Conservation (phyloP, 2,113 vertebrate species). For the Arothron firmamentum region DNA sequence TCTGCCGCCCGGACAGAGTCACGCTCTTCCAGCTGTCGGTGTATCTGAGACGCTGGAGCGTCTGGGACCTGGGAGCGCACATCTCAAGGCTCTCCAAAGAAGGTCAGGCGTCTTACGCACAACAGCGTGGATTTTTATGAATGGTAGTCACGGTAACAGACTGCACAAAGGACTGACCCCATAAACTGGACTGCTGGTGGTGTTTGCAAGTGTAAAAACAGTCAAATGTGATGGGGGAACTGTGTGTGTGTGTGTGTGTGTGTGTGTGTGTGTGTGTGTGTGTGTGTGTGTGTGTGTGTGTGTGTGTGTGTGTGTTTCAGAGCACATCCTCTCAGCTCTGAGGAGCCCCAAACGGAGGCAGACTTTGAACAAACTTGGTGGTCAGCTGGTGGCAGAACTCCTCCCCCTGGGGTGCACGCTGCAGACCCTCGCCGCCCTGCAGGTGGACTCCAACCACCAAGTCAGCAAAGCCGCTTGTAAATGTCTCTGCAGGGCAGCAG, state of each 20-base stretch:
- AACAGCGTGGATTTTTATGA: not conserved
- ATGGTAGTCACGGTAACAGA: not conserved
- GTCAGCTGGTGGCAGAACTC: constrained; percentile 77
- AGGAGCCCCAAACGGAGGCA: constrained; percentile 72
- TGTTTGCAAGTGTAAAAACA: too few species aligned
- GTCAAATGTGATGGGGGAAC: too few species aligned
- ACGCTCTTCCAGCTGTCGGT: constrained; percentile 87
- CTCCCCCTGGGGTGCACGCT: constrained; percentile 83
- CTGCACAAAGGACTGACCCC: too few species aligned
- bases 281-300: constrained; percentile 14
- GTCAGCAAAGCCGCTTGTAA: constrained; percentile 75
- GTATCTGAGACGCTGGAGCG: constrained; percentile 79
- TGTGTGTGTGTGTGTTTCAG: constrained; percentile 61
- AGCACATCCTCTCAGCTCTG: constrained; percentile 79
- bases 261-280: constrained; percentile 1
- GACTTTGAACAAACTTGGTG: constrained; percentile 79
- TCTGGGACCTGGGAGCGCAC: constrained; percentile 84
- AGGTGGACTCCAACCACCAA: constrained; percentile 81
- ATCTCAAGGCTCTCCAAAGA: constrained; percentile 84
- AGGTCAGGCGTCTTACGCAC: constrained; percentile 67
- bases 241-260: too few species aligned
- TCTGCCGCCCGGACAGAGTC: constrained; percentile 62
- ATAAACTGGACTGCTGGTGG: too few species aligned
- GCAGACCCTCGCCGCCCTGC: constrained; percentile 78
- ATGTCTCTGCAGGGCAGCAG: constrained; percentile 71